Evolutionary conservation across 2,797 vertebrate species (phyloP), one percentile per base, ranked within the genome.

Genomic region (Selene dorsalis): DNA sequence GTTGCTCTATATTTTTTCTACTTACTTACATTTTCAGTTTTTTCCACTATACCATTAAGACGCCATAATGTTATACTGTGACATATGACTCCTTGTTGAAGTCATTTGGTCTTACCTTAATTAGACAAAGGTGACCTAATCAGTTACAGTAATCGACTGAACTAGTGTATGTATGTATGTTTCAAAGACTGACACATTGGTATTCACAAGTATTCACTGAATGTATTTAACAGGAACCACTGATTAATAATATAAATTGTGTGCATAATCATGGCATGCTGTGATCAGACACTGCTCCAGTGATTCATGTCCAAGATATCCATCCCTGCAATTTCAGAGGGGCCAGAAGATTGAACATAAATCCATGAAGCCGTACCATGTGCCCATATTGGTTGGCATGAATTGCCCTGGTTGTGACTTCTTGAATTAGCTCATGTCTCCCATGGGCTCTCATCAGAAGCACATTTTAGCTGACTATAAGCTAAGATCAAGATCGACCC

Each of bases 381-480:
- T 52, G 32, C 30, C 26, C 30, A 57, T 50, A 50, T 24, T 58
- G 52, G 24, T 57, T 13, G 32, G 32, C 56, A 39, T 69, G 39
- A 69, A 41, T 30, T 75, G 47, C 69, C 71, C 75, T 32, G 20
- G 52, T 75, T 47, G 59, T 74, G 77, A 81, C 66, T 80, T 45
- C 50, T 80, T 78, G 12, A 59, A 52, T 83, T 63, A 77, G 63
- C 47, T 39, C 52, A 48, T 50, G 24, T 68, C 66, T 72, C 69
- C 64, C 24, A 58, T 75, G 52, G n/a, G 39, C 22, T 60, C 52
- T 72, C 57, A 74, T 80, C 74, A 76, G 69, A 72, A 45, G 56
- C 47, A 63, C 60, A 60, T 80, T 83, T 88, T 77, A 83, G 66
- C 79, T 77, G 67, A 87, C 58, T 64, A 38, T 52, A 58, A 64